A percentile compares a stretch with the other conserved stretches of the same genome.
These are phyloP conservation scores for Molanna angustata DNA, from an alignment of 2,888 invertebrate genomes.

Conservation along the genomic window DNA sequence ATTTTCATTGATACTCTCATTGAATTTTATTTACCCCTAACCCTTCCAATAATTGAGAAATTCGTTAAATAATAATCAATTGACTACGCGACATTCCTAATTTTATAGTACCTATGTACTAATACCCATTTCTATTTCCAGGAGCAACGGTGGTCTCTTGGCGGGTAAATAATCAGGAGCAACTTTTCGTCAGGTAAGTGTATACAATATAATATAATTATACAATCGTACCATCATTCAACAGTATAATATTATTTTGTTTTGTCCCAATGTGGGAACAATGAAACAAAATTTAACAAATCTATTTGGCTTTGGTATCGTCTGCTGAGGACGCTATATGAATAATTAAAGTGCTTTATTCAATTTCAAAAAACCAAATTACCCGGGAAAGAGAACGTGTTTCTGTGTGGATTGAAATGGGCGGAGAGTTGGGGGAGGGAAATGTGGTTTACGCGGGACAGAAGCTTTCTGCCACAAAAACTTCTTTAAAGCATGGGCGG, in stretches of 20 bases:
- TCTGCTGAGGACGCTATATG: constrained; percentile 17
- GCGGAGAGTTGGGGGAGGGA: constrained; percentile 6
- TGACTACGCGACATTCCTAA: too few species aligned
- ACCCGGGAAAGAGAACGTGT: constrained; percentile 22
- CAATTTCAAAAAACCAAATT: constrained; percentile 19
- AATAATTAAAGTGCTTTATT: constrained; percentile 23
- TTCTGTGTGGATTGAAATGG: constrained; percentile 11
- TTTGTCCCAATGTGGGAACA: too few species aligned
- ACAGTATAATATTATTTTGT: too few species aligned
- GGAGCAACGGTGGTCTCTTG: constrained; percentile 96
- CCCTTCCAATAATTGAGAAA: too few species aligned
- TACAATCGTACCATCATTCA: too few species aligned
- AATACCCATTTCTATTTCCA: constrained; percentile 44
- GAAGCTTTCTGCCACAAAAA: constrained; percentile 32
- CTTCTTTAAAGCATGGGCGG: constrained; percentile 25
- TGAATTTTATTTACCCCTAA: too few species aligned
- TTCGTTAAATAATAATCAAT: too few species aligned
- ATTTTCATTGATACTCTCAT: too few species aligned
- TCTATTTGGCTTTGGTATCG: constrained; percentile 8
- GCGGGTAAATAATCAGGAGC: constrained; percentile 94
- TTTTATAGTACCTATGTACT: too few species aligned
- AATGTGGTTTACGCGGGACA: constrained; percentile 27
- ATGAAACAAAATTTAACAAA: too few species aligned
- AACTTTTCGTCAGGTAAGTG: constrained; percentile 91
- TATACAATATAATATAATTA: not conserved